Evolutionary conservation across 2,888 invertebrate species (phyloP), one percentile per base, ranked within the genome.

Genomic region (Fabriciana adippe): DNA sequence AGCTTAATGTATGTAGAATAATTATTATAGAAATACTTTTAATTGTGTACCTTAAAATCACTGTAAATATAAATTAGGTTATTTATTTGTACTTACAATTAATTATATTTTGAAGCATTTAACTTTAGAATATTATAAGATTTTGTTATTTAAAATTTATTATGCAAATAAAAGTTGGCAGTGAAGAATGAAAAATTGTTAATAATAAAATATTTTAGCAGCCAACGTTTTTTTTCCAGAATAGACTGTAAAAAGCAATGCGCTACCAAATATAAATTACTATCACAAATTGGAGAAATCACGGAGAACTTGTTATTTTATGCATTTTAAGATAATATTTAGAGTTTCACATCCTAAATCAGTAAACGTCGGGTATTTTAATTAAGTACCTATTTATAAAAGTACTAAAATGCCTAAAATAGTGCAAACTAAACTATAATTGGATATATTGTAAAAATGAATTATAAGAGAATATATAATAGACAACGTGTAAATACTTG

Each of bases 1-100:
- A 88, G 88, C 91, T 92, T 91, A 87, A 83, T 87, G 84, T 88
- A 89, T 78, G 82, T 90, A 89, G 85, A 79, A 76, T 79, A 80
- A 66, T 78, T 75, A 62, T 74, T 61, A 62, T 75, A 73, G 66
- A 71, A 41, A 66, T 81, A 83, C 75, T 78, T 76, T 76, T 83
- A 85, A 84, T 82, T 82, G 77, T 85, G 82, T 86, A 88, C 80
- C 76, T 78, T 79, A 77, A 79, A 76, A 74, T 74, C 72, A 71
- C 70, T 81, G 77, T 79, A 78, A 76, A 78, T 79, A 79, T 76
- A 69, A 72, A 72, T 64, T 75, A 73, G 73, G 64, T 71, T 74
- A 73, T 74, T 75, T 77, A 74, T 75, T 73, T 73, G 56, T 75
- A 76, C 69, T 68, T 73, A 55, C 18, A 59, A 64, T 64, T 64